Percentiles rank a stretch among this genome's conserved stretches.
Conservation (phyloP, 2,113 vertebrate genomes). For the Melospiza georgiana region DNA sequence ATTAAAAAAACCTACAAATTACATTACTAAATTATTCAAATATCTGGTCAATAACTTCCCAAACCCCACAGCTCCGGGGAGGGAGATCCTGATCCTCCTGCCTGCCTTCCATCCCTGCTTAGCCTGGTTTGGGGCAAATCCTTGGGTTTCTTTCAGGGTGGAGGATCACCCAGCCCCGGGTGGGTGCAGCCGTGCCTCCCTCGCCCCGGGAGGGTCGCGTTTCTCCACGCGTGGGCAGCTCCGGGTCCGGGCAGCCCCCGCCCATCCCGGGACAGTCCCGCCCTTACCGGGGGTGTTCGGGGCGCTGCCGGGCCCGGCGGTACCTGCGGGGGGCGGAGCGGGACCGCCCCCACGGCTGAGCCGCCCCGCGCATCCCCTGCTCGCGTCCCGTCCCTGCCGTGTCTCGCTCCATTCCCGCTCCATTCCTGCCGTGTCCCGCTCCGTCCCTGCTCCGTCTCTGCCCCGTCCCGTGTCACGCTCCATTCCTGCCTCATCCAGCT, state of each 20-base stretch:
- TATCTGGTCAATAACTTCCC: neutral
- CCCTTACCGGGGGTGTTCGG: no score
- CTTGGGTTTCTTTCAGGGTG: rapidly evolving
- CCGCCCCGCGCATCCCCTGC: neutral
- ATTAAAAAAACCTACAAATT: neutral
- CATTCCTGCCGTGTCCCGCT: no score
- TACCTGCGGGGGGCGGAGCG: constrained; percentile 1
- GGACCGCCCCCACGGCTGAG: neutral
- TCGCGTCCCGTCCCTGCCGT: no score
- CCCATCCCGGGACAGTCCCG: neutral
- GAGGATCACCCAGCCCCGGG: neutral
- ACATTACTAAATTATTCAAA: neutral
- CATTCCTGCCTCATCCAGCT: no score
- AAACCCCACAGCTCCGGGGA: no score
- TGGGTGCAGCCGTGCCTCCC: neutral
- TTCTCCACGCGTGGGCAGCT: neutral
- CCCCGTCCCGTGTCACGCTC: neutral
- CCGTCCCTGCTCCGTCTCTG: neutral
- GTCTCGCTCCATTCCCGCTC: no score
- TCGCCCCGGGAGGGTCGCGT: neutral
- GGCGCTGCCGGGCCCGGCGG: neutral
- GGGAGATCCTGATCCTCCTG: neutral
- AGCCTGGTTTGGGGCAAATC: neutral
- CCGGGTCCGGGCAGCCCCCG: neutral
- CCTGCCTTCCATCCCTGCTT: neutral